These are phyloP conservation scores for Hemiscyllium ocellatum DNA, from an alignment of 2,113 vertebrate genomes.

Conservation along the genomic window DNA sequence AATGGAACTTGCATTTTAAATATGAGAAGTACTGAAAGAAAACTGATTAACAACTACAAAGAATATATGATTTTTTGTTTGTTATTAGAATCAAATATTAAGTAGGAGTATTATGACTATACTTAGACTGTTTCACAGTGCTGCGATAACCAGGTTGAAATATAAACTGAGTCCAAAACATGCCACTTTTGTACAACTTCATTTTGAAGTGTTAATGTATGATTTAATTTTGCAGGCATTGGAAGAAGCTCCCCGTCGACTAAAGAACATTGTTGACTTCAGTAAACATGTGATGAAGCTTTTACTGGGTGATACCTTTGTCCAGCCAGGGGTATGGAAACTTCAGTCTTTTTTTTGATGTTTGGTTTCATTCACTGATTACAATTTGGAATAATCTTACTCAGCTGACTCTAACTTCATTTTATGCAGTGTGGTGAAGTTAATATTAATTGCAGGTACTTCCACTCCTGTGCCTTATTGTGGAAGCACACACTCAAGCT, in stretches of 20 bases:
- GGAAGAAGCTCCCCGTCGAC: conserved; percentile 81
- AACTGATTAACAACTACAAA: background rate
- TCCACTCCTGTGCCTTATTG: too few species aligned
- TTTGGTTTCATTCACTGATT: background rate
- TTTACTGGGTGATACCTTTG: conserved; percentile 83
- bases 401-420: background rate
- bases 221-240: conserved; percentile 53
- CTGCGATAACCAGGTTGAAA: background rate
- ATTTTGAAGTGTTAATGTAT: background rate
- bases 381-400: background rate
- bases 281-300: conserved; percentile 93
- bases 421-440: background rate
- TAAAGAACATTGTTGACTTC: conserved; percentile 90
- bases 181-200: background rate
- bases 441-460: background rate
- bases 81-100: background rate
- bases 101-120: background rate
- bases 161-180: background rate
- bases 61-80: background rate
- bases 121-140: background rate
- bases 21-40: background rate
- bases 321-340: conserved; percentile 78
- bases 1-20: background rate
- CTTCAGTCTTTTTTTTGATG: too few species aligned
- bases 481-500: background rate